Percentiles rank a stretch among this genome's conserved stretches.
Evolutionary conservation across 2,888 invertebrate genomes (phyloP).

Genomic region (Eupithecia insigniata): DNA sequence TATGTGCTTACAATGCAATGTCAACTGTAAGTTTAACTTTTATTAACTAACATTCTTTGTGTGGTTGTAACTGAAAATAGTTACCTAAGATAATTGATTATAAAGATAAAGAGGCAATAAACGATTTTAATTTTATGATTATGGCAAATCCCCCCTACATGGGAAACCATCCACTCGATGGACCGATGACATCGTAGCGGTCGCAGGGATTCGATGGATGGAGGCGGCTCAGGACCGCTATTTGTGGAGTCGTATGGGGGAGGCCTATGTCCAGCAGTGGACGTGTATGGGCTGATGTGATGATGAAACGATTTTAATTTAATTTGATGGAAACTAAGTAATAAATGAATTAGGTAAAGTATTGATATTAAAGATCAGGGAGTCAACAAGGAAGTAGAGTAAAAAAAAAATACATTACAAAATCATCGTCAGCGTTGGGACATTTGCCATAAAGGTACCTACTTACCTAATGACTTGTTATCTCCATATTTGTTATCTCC

Average conservation of each 20-base stretch:
- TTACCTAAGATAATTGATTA: not conserved
- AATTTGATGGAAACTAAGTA: not conserved
- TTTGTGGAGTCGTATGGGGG: too few relatives aligned
- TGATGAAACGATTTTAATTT: not conserved
- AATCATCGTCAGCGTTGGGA: not conserved
- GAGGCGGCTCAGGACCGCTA: too few relatives aligned
- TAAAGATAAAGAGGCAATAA: not conserved
- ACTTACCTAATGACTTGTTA: conserved; percentile 72
- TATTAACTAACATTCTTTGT: not conserved
- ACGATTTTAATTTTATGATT: not conserved
- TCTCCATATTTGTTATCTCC: conserved; percentile 74
- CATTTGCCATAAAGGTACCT: conserved; percentile 21
- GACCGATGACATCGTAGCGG: too few relatives aligned
- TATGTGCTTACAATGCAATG: not conserved
- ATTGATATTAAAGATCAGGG: not conserved
- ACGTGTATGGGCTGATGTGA: too few relatives aligned
- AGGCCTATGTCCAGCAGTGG: too few relatives aligned
- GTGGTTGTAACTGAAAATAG: not conserved
- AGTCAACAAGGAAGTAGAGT: not conserved
- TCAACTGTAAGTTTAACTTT: not conserved
- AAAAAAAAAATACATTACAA: not conserved
- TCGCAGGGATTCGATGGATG: too few relatives aligned
- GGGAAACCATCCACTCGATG: too few relatives aligned
- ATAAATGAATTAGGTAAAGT: not conserved
- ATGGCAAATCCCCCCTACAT: too few relatives aligned